Evolutionary conservation across 2,797 vertebrate genomes (phyloP), one percentile per base, ranked within the genome.

Genomic region (Cynopterus sphinx): DNA sequence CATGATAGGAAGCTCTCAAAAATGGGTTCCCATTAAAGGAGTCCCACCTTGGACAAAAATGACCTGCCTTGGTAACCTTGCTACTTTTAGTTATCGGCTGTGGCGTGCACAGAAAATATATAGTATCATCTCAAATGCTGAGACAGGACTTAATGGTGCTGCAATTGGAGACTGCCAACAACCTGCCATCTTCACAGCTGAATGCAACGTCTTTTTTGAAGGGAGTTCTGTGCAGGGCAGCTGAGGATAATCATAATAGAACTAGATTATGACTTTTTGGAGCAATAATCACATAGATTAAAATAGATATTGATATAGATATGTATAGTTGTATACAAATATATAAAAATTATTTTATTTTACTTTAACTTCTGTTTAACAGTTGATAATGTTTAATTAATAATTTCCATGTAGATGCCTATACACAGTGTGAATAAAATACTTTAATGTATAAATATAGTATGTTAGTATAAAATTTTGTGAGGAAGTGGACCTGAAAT

Each of bases 361-460:
- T 36, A 71, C 59, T 82, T 82, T 74, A 87, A 39, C 73, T 88
- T 74, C 9, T 28, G 43, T 26, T 94, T 84, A 49, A 28, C 4
- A 33, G 75, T 77, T 77, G 28, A 84, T 70, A 59, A 86, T 87
- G 21, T n/a, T 78, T 78, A 74, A 36, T 13, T 59, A 73, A 68
- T 70, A 41, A 73, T 93, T 73, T 79, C 81, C 36, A 61, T 70
- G 22, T 3, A 68, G 28, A 53, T 90, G 1, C 9, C 12, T 84
- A 51, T 59, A 51, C 59, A 61, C 39, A 4, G 3, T 59, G 90
- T 57, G 26, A 61, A 68, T 41, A 77, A 59, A 59, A 75, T 59
- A 19, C 11, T 79, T 36, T 59, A 57, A 75, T 84, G 28, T 36
- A 28, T 77, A 75, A 89, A 94, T 6, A 68, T 22, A 17, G 4